These are phyloP conservation scores for Hyposmocoma kahamanoa DNA, from an alignment of 1,140 invertebrate genomes.

Conservation along the genomic window DNA sequence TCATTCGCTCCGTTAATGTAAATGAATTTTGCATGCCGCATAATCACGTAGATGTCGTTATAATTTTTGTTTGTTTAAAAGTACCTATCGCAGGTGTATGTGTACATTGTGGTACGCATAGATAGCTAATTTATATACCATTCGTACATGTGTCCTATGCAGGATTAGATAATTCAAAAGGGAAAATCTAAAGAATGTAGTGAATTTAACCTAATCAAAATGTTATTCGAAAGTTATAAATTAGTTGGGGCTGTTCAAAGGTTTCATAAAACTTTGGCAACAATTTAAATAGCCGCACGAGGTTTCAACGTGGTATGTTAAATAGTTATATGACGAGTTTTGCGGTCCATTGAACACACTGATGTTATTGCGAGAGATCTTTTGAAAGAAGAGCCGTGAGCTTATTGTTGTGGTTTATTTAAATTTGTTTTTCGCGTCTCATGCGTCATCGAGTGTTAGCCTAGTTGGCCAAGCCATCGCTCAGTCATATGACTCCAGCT, in stretches of 20 bases:
- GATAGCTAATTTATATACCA: too few relatives aligned
- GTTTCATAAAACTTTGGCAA: slow-evolving; percentile 3
- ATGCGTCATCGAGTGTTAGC: slow-evolving; percentile 49
- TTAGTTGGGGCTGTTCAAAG: slow-evolving; percentile 2
- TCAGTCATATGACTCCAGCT: slow-evolving; percentile 50
- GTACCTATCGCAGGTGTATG: too few relatives aligned
- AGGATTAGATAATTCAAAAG: too few relatives aligned
- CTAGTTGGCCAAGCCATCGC: slow-evolving; percentile 37
- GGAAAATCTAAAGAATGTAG: background rate
- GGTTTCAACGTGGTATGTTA: slow-evolving; percentile 10
- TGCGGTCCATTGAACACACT: slow-evolving; percentile 40
- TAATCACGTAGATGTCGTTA: too few relatives aligned
- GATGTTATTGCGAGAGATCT: slow-evolving; percentile 34
- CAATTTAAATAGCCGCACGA: slow-evolving; percentile 2
- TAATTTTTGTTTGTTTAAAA: too few relatives aligned
- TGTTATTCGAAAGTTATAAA: slow-evolving; percentile 1
- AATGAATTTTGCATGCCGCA: background rate
- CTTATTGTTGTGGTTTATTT: slow-evolving; percentile 59
- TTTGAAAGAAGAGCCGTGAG: slow-evolving; percentile 35
- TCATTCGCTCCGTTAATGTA: background rate
- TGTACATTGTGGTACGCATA: too few relatives aligned
- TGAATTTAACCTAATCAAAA: slow-evolving; percentile 6
- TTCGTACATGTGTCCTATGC: too few relatives aligned
- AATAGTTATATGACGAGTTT: slow-evolving; percentile 15
- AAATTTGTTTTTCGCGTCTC: slow-evolving; percentile 44